These are phyloP conservation scores for Orchesella flavescens DNA, from an alignment of 2,888 invertebrate genomes.

Conservation along the genomic window DNA sequence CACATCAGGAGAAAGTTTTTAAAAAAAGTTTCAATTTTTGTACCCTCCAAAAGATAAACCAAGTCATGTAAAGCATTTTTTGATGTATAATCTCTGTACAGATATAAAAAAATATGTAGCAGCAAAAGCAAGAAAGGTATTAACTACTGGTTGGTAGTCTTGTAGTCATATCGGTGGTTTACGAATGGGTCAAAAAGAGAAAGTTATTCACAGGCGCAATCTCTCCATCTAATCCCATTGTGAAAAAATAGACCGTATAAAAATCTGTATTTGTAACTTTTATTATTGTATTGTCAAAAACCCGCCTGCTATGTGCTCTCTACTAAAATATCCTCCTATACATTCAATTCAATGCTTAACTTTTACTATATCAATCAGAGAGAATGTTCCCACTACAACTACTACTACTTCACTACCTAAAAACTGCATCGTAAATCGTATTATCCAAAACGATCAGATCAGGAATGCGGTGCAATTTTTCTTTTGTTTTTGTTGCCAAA, in stretches of 20 bases:
- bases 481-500: no score
- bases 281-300: background rate
- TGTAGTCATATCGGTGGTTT: constrained; percentile 45
- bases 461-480: no score
- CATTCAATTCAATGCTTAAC: background rate
- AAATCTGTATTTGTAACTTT: background rate
- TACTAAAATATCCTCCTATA: background rate
- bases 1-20: constrained; percentile 16
- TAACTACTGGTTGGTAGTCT: background rate
- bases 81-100: constrained; percentile 28
- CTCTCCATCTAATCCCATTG: background rate
- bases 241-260: background rate
- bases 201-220: constrained; percentile 12
- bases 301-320: no score
- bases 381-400: no score
- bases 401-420: no score
- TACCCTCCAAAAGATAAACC: constrained; percentile 50
- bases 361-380: no score
- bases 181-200: no score
- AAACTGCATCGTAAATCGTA: no score
- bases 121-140: constrained; percentile 6
- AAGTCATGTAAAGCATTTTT: constrained; percentile 46
- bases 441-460: no score
- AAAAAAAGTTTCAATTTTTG: constrained; percentile 47
- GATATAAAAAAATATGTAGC: background rate